These are phyloP conservation scores for Leucopsar rothschildi DNA, from an alignment of 2,113 vertebrate species.

Conservation along the genomic window DNA sequence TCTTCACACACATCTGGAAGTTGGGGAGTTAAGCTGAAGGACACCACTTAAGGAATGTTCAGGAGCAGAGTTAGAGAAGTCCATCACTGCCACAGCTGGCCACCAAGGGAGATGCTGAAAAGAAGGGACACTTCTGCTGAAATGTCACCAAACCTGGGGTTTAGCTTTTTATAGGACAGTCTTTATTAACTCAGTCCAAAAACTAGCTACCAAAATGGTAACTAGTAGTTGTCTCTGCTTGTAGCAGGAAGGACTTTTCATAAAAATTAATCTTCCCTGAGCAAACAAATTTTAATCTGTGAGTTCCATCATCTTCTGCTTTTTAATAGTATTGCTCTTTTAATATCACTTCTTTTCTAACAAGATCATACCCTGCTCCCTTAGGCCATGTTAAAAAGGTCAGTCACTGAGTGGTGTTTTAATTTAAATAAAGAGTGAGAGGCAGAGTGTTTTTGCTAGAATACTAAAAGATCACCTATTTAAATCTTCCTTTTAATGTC, in stretches of 20 bases:
- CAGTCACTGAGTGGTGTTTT: constrained; percentile 63
- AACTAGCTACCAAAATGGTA: not conserved
- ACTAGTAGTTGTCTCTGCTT: not conserved
- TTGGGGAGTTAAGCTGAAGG: not conserved
- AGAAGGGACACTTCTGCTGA: not conserved
- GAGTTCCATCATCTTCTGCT: not conserved
- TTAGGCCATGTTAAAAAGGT: constrained; percentile 67
- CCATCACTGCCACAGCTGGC: not conserved
- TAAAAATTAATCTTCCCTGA: constrained; percentile 22
- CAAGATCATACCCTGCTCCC: constrained; percentile 59
- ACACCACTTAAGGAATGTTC: not conserved
- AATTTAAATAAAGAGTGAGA: constrained; percentile 64
- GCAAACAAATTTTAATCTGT: constrained; percentile 34
- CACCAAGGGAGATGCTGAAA: not conserved
- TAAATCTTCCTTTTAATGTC: constrained; percentile 52
- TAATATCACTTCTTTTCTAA: constrained; percentile 43
- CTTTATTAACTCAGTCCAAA: not conserved
- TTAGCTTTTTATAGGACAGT: not conserved
- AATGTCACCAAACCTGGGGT: not conserved
- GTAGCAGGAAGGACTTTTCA: not conserved
- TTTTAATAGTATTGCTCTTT: constrained; percentile 43
- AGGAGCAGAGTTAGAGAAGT: not conserved
- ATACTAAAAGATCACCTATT: constrained; percentile 49
- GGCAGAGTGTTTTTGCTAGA: constrained; percentile 32
- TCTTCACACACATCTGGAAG: too few relatives aligned